These are phyloP conservation scores for Tachyglossus aculeatus DNA, from an alignment of 2,797 vertebrate genomes.

Conservation along the genomic window DNA sequence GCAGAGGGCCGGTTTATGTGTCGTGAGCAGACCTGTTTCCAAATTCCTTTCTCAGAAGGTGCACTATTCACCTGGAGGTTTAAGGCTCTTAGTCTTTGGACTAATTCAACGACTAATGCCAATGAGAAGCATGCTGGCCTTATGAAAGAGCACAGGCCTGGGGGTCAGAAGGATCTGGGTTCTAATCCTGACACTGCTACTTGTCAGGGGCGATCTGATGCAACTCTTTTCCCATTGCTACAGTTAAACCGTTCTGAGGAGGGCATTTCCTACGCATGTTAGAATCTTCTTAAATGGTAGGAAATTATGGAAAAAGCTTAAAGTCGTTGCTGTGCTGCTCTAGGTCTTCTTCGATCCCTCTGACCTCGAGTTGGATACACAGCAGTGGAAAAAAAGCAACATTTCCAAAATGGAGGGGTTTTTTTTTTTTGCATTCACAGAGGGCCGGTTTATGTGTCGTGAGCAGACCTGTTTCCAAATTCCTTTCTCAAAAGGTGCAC, in stretches of 20 bases:
- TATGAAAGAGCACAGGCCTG: too few relatives aligned
- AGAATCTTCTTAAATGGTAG: constrained; percentile 2
- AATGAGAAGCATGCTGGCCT: too few relatives aligned
- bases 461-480: not conserved
- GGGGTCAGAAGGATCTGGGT: too few relatives aligned
- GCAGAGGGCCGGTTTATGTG: too few relatives aligned
- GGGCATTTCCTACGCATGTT: not conserved
- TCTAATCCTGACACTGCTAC: too few relatives aligned
- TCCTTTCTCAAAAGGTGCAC: too few relatives aligned
- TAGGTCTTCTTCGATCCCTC: not conserved
- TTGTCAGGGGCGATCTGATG: not conserved
- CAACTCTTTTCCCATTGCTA: not conserved
- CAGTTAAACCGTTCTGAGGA: constrained; percentile 3
- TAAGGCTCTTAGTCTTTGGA: too few relatives aligned
- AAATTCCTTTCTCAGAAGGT: too few relatives aligned
- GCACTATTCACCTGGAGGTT: too few relatives aligned
- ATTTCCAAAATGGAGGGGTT: constrained; percentile 1
- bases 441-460: too few relatives aligned
- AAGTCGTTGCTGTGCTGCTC: not conserved
- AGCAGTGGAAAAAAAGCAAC: not conserved
- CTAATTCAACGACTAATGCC: too few relatives aligned
- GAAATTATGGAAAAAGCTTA: not conserved
- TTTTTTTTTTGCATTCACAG: too few relatives aligned
- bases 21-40: not conserved
- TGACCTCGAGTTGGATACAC: not conserved